Percentiles rank a stretch among this genome's conserved stretches.
phyloP scores from a whole-genome alignment of 2,888 invertebrate species.

The Dryococelus australis region DNA sequence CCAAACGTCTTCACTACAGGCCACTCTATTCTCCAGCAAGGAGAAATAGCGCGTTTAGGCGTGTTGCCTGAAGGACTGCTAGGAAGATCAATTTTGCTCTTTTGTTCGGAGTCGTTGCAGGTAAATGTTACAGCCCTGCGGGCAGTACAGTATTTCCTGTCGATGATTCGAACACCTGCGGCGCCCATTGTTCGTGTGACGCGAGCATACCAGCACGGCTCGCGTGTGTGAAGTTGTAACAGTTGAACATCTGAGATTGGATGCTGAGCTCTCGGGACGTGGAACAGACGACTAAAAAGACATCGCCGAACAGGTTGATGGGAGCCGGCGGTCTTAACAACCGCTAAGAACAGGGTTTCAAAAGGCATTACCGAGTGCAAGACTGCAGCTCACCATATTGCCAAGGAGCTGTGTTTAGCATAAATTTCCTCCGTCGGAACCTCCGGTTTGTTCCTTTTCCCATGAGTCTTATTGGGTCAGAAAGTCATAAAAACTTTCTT shows the following conservation, averaged over 20 bases:
- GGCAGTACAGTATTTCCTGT: too few relatives aligned
- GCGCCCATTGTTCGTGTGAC: too few relatives aligned
- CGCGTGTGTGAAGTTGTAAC: slow-evolving; percentile 7
- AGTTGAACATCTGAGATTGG: neutral
- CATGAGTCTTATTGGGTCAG: neutral
- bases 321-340: neutral
- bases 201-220: neutral
- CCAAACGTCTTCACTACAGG: too few relatives aligned
- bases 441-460: neutral
- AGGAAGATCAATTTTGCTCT: too few relatives aligned
- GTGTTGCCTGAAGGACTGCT: too few relatives aligned
- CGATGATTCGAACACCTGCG: too few relatives aligned
- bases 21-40: too few relatives aligned
- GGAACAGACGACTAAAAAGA: neutral
- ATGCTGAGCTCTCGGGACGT: neutral
- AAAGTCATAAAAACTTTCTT: neutral
- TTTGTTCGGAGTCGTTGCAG: too few relatives aligned
- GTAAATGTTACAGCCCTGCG: too few relatives aligned
- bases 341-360: slow-evolving; percentile 2
- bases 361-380: neutral
- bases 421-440: neutral
- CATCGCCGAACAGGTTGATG: neutral
- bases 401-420: slow-evolving; percentile 16
- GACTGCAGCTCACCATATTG: neutral
- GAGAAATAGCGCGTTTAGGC: too few relatives aligned